Percentiles rank a stretch among this genome's conserved stretches.
Evolutionary conservation across 2,888 invertebrate species (phyloP).

Genomic region (Yponomeuta plumbellus): DNA sequence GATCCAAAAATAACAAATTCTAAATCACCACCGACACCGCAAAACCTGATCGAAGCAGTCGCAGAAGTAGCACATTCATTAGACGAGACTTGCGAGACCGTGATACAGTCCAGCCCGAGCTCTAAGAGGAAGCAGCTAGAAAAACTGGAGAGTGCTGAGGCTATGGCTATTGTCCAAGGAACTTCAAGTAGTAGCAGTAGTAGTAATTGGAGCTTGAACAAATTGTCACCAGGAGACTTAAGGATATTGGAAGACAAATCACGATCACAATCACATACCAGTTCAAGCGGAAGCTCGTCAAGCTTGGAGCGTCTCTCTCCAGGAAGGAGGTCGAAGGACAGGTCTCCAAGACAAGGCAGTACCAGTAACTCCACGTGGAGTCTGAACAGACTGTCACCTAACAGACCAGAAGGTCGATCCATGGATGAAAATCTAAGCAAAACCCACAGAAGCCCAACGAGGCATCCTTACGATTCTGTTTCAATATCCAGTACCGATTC

Average conservation of each 20-base stretch:
- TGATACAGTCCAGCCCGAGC: slow-evolving; percentile 79
- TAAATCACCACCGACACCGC: slow-evolving; percentile 40
- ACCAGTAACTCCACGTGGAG: slow-evolving; percentile 73
- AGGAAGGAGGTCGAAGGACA: slow-evolving; percentile 67
- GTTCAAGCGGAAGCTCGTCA: slow-evolving; percentile 71
- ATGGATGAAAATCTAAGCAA: slow-evolving; percentile 66
- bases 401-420: slow-evolving; percentile 67
- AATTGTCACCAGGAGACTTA: slow-evolving; percentile 69
- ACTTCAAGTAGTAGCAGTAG: slow-evolving; percentile 71
- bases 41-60: slow-evolving; percentile 78
- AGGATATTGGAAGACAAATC: slow-evolving; percentile 67
- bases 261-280: slow-evolving; percentile 68
- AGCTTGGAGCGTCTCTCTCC: slow-evolving; percentile 70
- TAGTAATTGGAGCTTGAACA: slow-evolving; percentile 73
- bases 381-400: slow-evolving; percentile 66
- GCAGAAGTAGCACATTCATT: slow-evolving; percentile 80
- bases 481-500: slow-evolving; percentile 72
- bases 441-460: slow-evolving; percentile 66
- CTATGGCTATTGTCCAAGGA: slow-evolving; percentile 65
- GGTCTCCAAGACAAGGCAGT: slow-evolving; percentile 69
- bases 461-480: slow-evolving; percentile 65
- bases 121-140: slow-evolving; percentile 70
- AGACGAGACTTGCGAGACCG: slow-evolving; percentile 82
- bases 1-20: slow-evolving; percentile 35
- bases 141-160: slow-evolving; percentile 65